These are phyloP conservation scores for Cheracebus regulus DNA, from an alignment of 2,797 vertebrate genomes.

Conservation along the genomic window DNA sequence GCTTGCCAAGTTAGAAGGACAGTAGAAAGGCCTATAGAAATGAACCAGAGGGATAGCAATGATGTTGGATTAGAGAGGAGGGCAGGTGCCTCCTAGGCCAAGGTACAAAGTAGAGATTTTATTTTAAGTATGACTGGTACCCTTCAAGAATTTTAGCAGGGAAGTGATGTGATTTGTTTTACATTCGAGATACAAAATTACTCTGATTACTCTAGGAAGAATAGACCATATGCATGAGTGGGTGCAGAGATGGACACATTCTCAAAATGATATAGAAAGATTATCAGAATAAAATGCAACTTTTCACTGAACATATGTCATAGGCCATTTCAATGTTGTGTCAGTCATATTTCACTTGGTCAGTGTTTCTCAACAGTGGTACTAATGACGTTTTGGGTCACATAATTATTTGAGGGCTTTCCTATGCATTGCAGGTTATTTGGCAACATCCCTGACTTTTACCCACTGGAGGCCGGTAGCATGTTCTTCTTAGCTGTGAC, in stretches of 20 bases:
- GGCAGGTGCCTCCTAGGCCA: fast-evolving
- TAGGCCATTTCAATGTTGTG: neutral
- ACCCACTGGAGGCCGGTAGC: neutral
- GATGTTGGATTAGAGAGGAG: neutral
- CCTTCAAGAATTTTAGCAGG: neutral
- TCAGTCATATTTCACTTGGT: too few species aligned
- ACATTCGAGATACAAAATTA: neutral
- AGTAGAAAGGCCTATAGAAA: neutral
- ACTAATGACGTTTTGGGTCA: neutral
- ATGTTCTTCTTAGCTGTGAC: neutral
- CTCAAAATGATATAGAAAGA: neutral
- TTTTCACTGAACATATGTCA: neutral
- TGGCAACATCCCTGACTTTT: neutral
- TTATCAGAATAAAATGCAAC: neutral
- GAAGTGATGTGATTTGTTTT: neutral
- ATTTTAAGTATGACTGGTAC: neutral
- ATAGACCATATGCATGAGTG: neutral
- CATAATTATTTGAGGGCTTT: neutral
- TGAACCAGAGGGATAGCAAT: neutral
- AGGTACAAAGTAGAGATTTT: neutral
- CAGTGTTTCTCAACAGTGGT: neutral
- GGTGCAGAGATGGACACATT: neutral
- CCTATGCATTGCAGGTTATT: neutral
- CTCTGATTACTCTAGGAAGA: neutral
- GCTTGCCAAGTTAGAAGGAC: neutral